These are phyloP conservation scores for Eudyptes chrysolophus DNA, from an alignment of 2,113 vertebrate species.

Conservation along the genomic window DNA sequence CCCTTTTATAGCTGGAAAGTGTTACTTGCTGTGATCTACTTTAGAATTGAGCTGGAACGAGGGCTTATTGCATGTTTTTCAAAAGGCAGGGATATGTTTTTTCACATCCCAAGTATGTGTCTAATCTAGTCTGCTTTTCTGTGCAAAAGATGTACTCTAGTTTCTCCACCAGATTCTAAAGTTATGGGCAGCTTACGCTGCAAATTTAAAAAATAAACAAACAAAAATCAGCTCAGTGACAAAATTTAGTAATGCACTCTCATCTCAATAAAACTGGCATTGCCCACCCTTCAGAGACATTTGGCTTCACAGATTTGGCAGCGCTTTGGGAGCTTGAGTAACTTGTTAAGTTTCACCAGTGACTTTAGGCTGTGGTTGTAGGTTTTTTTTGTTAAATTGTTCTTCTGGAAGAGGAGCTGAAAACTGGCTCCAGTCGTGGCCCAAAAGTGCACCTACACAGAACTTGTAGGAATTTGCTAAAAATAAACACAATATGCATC, in stretches of 20 bases:
- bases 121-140: background rate
- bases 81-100: background rate
- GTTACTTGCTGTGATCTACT: background rate
- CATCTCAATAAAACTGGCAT: background rate
- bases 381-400: background rate
- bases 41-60: background rate
- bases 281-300: fast-evolving
- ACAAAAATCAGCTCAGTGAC: background rate
- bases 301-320: background rate
- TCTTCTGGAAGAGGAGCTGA: background rate
- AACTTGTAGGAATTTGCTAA: background rate
- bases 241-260: background rate
- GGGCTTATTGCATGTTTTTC: background rate
- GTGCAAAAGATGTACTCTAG: background rate
- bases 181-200: background rate
- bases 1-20: background rate
- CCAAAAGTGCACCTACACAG: background rate
- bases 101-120: background rate
- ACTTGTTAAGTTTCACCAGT: background rate
- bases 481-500: background rate
- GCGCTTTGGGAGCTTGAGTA: background rate
- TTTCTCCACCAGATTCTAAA: background rate
- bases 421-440: background rate
- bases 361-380: background rate
- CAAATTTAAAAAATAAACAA: background rate